A percentile compares a stretch with the other conserved stretches of the same genome.
These are phyloP conservation scores for Anarrhichthys ocellatus DNA, from an alignment of 2,113 vertebrate genomes.

Conservation along the genomic window DNA sequence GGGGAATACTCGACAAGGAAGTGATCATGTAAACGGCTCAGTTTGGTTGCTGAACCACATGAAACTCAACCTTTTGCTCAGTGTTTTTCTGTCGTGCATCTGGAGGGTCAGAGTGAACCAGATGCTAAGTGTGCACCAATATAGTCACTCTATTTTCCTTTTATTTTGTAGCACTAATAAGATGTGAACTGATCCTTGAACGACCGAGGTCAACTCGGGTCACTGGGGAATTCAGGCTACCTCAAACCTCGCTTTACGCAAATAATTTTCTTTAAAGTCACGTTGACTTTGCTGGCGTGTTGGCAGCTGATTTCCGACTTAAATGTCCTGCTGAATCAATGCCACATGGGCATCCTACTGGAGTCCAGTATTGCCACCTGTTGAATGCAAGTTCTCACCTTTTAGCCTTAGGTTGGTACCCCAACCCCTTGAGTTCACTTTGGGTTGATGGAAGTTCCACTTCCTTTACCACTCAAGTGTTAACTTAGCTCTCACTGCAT, in stretches of 20 bases:
- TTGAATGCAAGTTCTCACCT: constrained; percentile 26
- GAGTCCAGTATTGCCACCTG: background rate
- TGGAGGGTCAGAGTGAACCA: background rate
- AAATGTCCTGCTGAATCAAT: constrained; percentile 8
- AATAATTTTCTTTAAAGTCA: background rate
- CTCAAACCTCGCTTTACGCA: no score
- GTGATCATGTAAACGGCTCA: background rate
- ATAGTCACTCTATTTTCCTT: background rate
- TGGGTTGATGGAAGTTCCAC: background rate
- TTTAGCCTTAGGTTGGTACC: background rate
- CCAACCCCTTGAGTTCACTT: background rate
- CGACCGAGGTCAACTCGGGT: background rate
- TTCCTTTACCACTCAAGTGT: background rate
- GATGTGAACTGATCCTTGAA: background rate
- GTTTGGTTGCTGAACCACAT: background rate
- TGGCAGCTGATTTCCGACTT: background rate
- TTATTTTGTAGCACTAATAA: background rate
- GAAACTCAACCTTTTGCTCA: background rate
- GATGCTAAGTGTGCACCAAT: background rate
- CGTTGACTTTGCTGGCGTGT: background rate
- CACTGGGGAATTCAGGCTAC: background rate
- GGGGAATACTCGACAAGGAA: background rate
- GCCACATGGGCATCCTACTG: constrained; percentile 16
- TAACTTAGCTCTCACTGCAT: constrained; percentile 2
- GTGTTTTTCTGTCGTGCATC: background rate